Conservation (phyloP, 2,888 invertebrate genomes). For the Drosophila aldrichi region DNA sequence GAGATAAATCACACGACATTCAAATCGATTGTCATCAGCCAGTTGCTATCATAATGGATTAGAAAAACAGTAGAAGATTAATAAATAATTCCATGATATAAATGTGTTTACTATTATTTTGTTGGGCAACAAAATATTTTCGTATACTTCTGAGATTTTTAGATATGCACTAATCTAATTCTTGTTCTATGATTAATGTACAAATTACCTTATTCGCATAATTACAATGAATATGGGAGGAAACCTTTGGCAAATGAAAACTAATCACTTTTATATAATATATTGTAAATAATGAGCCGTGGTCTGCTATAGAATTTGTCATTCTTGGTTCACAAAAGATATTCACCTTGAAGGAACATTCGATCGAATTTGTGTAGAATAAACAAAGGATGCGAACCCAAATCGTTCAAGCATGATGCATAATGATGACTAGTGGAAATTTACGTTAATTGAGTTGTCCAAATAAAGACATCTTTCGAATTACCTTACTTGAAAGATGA, state of each 20-base stretch:
- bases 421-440: background rate
- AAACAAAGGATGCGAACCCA: background rate
- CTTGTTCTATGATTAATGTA: no score
- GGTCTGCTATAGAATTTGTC: background rate
- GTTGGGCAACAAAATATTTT: background rate
- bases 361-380: background rate
- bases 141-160: background rate
- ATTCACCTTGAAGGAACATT: slow-evolving; percentile 1
- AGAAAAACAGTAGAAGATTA: slow-evolving; percentile 13
- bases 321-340: background rate
- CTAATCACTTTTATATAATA: slow-evolving; percentile 2
- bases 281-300: background rate
- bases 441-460: no score
- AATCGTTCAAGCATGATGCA: background rate
- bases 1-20: slow-evolving; percentile 50
- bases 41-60: slow-evolving; percentile 14
- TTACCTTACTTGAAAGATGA: background rate
- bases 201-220: background rate
- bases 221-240: background rate
- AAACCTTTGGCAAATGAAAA: background rate
- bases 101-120: background rate
- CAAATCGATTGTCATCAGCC: slow-evolving; percentile 21
- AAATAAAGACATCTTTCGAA: background rate
- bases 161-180: background rate
- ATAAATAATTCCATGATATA: background rate